Evolutionary conservation across 92 coral and sea anemone genomes (phyloP).

Genomic region (Zoanthus sociatus): DNA sequence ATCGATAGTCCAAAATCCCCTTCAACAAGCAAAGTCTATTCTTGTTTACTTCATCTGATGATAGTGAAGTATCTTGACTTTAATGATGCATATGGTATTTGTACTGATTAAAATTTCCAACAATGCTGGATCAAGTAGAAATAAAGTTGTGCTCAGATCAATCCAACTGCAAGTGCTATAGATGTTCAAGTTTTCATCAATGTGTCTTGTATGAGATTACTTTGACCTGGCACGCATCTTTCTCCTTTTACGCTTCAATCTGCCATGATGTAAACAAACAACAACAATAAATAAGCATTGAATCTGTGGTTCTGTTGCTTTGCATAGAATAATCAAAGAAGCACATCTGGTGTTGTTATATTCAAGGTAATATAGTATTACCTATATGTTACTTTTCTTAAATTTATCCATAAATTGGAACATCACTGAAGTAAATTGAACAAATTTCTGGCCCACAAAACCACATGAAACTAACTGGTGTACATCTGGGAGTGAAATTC

Average conservation of each 20-base stretch:
- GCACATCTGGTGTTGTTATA: no score
- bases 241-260: constrained; percentile 96
- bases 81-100: not conserved
- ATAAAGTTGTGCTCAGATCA: constrained; percentile 39
- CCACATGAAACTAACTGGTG: no score
- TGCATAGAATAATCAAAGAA: not conserved
- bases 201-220: constrained; percentile 54
- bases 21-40: not conserved
- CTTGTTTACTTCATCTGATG: not conserved
- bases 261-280: not conserved
- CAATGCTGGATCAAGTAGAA: not conserved
- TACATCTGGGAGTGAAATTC: no score
- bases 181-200: constrained; percentile 36
- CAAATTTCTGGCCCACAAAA: no score
- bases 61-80: not conserved
- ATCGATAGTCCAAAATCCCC: not conserved
- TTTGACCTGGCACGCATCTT: constrained; percentile 98
- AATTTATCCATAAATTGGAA: no score
- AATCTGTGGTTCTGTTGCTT: not conserved
- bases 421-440: no score
- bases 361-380: not conserved
- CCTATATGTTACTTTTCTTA: no score
- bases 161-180: constrained; percentile 26
- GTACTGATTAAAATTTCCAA: not conserved
- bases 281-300: not conserved